Conservation (phyloP, 1,140 invertebrate species). For the Berghia stephanieae region DNA sequence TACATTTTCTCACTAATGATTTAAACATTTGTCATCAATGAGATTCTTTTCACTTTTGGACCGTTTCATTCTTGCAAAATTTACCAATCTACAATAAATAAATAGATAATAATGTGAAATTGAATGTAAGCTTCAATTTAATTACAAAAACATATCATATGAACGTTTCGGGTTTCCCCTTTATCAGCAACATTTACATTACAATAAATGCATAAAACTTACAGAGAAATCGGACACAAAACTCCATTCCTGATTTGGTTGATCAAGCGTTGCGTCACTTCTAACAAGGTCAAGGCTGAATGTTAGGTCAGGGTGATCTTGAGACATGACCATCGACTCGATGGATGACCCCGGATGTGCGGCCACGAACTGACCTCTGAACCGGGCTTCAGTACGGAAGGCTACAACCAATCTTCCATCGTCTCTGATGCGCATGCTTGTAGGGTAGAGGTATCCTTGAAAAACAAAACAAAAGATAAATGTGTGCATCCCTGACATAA, state of each 20-base stretch:
- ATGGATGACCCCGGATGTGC: conserved; percentile 46
- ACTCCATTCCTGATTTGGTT: conserved; percentile 64
- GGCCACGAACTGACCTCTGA: conserved; percentile 64
- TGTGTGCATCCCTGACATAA: too few species aligned
- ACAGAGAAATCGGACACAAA: conserved; percentile 66
- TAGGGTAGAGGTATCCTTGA: conserved; percentile 63
- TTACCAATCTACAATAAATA: too few species aligned
- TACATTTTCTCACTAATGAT: too few species aligned
- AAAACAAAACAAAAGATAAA: neutral
- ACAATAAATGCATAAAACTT: conserved; percentile 40
- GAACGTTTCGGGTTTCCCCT: too few species aligned
- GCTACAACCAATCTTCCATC: conserved; percentile 62
- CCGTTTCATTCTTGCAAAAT: too few species aligned
- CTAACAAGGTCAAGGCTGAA: conserved; percentile 60
- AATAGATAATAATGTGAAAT: too few species aligned
- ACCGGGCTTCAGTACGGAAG: conserved; percentile 64
- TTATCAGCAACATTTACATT: too few species aligned
- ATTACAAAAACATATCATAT: too few species aligned
- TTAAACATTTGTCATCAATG: too few species aligned
- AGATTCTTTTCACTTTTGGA: too few species aligned
- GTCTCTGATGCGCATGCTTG: conserved; percentile 63
- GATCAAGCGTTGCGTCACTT: conserved; percentile 60
- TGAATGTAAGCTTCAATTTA: too few species aligned
- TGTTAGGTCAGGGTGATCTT: conserved; percentile 56
- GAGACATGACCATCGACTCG: conserved; percentile 57